Conservation (phyloP, 2,888 invertebrate species). For the Abscondita cerata region DNA sequence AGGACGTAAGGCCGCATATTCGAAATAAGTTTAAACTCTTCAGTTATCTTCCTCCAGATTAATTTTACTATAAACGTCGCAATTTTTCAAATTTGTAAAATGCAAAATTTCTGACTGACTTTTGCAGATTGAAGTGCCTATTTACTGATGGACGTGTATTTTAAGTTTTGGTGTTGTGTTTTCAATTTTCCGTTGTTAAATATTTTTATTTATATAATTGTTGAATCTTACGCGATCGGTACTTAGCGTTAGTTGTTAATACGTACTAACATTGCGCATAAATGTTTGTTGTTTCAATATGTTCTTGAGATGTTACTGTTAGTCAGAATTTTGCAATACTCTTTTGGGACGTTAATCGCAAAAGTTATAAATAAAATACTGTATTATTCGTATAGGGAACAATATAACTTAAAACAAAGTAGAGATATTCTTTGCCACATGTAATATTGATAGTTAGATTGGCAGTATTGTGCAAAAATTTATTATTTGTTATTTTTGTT, state of each 20-base stretch:
- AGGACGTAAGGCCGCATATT: slow-evolving; percentile 92
- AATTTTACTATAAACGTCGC: slow-evolving; percentile 50
- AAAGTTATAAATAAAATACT: slow-evolving; percentile 28
- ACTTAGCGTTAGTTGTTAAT: slow-evolving; percentile 12
- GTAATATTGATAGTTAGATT: slow-evolving; percentile 43
- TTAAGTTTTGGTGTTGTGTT: slow-evolving; percentile 15
- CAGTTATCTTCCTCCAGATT: slow-evolving; percentile 87
- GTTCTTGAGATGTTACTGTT: slow-evolving; percentile 39
- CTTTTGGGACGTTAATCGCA: slow-evolving; percentile 16
- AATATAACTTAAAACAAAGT: slow-evolving; percentile 34
- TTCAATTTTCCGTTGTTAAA: slow-evolving; percentile 5
- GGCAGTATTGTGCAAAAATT: slow-evolving; percentile 52
- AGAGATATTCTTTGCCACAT: slow-evolving; percentile 40
- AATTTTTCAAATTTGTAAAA: slow-evolving; percentile 9
- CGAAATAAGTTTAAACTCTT: slow-evolving; percentile 89
- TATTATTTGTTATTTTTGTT: slow-evolving; percentile 50
- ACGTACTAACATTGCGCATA: slow-evolving; percentile 2
- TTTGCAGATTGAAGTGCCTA: slow-evolving; percentile 45
- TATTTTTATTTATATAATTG: slow-evolving; percentile 11
- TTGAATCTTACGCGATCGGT: slow-evolving; percentile 11
- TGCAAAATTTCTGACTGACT: slow-evolving; percentile 51
- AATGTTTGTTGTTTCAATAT: slow-evolving; percentile 9
- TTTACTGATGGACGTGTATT: slow-evolving; percentile 23
- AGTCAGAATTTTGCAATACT: slow-evolving; percentile 52
- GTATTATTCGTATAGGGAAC: slow-evolving; percentile 39